These are phyloP conservation scores for Alentia gelatinosa DNA, from an alignment of 2,888 invertebrate species.

Conservation along the genomic window DNA sequence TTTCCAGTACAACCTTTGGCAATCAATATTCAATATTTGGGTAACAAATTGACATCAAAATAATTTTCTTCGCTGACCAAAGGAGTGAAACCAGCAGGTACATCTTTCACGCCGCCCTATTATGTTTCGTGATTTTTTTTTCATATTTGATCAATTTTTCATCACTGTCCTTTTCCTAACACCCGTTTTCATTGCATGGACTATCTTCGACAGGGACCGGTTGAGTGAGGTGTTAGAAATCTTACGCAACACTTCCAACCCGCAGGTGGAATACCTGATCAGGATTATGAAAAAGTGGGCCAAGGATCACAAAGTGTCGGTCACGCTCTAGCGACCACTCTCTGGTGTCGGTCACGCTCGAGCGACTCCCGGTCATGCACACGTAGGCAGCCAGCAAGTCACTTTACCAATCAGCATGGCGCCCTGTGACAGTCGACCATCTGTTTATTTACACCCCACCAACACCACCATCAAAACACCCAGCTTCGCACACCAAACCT, in stretches of 20 bases:
- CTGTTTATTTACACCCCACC: not conserved
- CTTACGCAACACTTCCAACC: slow-evolving; percentile 88
- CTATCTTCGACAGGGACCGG: slow-evolving; percentile 82
- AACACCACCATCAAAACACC: not conserved
- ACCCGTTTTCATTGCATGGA: not conserved
- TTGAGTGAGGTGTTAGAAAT: slow-evolving; percentile 90
- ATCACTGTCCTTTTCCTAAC: not conserved
- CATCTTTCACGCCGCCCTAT: no score
- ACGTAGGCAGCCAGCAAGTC: not conserved
- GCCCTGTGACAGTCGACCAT: not conserved
- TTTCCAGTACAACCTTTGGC: no score
- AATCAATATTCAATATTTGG: no score
- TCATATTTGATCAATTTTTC: not conserved
- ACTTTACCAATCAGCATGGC: not conserved
- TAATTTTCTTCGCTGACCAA: no score
- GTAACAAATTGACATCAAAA: no score
- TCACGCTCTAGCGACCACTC: not conserved
- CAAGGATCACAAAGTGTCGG: slow-evolving; percentile 85
- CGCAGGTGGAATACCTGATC: slow-evolving; percentile 93
- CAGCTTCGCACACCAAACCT: not conserved
- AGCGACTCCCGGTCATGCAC: not conserved
- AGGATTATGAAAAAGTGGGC: slow-evolving; percentile 93
- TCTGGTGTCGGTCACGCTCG: not conserved
- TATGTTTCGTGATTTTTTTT: no score
- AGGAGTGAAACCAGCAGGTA: no score